Evolutionary conservation across 2,797 vertebrate genomes (phyloP).

Genomic region (Garrulus glandarius): DNA sequence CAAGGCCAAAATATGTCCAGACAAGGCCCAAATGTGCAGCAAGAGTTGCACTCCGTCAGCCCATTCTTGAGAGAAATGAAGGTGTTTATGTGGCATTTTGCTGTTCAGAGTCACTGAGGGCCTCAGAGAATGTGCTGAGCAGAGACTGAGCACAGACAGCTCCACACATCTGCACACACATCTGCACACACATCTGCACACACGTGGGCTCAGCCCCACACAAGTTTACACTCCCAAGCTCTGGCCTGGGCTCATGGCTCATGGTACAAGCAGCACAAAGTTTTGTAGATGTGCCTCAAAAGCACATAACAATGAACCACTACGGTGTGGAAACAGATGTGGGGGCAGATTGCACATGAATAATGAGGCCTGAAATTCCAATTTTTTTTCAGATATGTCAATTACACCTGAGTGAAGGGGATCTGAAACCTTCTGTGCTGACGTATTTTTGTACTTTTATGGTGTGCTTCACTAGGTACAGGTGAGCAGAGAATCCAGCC

Average conservation of each 20-base stretch:
- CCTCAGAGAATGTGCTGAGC: neutral
- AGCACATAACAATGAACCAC: rapidly evolving
- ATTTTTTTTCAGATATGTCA: neutral
- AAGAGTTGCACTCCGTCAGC: neutral
- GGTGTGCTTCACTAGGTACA: neutral
- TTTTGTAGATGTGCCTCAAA: neutral
- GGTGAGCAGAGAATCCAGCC: neutral
- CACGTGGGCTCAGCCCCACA: neutral
- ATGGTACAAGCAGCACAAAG: rapidly evolving
- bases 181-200: neutral
- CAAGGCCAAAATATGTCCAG: neutral
- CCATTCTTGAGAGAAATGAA: neutral
- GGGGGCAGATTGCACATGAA: neutral
- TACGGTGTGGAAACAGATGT: neutral
- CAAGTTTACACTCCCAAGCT: neutral
- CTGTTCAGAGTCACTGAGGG: neutral
- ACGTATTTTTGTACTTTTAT: neutral
- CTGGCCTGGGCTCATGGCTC: neutral
- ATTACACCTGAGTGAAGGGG: neutral
- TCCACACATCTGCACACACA: neutral
- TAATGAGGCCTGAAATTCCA: neutral
- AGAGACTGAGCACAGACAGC: neutral
- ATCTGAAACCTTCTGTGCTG: neutral
- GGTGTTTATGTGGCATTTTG: neutral
- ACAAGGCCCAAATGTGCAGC: neutral